Evolutionary conservation across 2,888 invertebrate genomes (phyloP).

Genomic region (Napeogenes sylphis): DNA sequence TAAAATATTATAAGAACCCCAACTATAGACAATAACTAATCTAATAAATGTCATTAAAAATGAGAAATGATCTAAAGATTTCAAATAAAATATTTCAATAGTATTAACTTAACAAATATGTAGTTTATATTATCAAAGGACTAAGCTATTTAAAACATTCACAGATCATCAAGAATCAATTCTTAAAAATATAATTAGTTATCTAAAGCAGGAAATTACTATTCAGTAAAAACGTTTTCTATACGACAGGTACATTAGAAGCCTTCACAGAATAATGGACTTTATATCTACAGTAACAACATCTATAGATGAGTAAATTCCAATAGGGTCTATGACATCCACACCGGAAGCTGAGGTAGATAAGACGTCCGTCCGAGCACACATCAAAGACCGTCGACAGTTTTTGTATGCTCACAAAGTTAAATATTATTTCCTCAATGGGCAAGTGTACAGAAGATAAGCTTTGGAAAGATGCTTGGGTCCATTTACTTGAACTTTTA

Average conservation of each 20-base stretch:
- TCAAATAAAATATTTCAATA: background rate
- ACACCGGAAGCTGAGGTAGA: constrained; percentile 38
- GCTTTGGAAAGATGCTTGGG: constrained; percentile 3
- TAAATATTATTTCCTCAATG: constrained; percentile 29
- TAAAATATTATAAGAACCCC: background rate
- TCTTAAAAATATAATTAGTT: constrained; percentile 9
- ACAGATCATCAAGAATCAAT: constrained; percentile 6
- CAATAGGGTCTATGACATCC: constrained; percentile 31
- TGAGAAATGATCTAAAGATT: background rate
- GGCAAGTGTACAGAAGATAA: constrained; percentile 22
- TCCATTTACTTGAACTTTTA: background rate
- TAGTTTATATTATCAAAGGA: too few relatives aligned
- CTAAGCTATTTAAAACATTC: background rate
- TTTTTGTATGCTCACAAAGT: constrained; percentile 26
- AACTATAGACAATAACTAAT: background rate
- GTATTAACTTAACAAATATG: background rate
- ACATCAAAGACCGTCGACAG: constrained; percentile 31
- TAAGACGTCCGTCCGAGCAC: constrained; percentile 35
- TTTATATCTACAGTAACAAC: constrained; percentile 14
- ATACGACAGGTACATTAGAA: constrained; percentile 12
- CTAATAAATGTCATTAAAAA: background rate
- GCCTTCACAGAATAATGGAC: constrained; percentile 14
- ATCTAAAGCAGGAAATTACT: constrained; percentile 27
- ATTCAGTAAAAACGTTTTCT: constrained; percentile 23
- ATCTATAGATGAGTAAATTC: constrained; percentile 11